Conservation (phyloP, 2,113 vertebrate genomes). For the Leptosomus discolor region DNA sequence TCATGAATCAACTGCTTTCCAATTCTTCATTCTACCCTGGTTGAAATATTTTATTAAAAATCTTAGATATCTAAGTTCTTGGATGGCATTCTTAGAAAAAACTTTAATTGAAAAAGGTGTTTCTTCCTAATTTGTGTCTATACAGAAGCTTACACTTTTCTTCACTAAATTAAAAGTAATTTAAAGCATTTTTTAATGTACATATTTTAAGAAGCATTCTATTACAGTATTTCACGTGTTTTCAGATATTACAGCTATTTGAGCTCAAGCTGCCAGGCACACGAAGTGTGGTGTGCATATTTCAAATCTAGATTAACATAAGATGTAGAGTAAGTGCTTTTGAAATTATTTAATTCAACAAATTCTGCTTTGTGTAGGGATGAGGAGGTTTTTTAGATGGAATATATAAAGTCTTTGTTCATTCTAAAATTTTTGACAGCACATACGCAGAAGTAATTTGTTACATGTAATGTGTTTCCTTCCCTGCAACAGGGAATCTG, state of each 20-base stretch:
- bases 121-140: background rate
- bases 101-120: background rate
- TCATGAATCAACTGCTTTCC: background rate
- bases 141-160: background rate
- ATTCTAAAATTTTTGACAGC: background rate
- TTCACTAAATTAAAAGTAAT: background rate
- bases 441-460: background rate
- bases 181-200: background rate
- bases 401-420: background rate
- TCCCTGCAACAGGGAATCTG: background rate
- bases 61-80: background rate
- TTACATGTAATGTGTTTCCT: background rate
- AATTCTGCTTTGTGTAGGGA: background rate
- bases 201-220: background rate
- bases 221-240: background rate
- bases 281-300: background rate
- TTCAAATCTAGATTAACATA: background rate
- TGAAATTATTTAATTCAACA: background rate
- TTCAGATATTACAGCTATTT: background rate
- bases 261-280: background rate
- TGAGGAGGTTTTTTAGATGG: background rate
- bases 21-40: background rate
- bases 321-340: background rate
- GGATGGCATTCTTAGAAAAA: background rate
- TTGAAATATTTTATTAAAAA: background rate